phyloP scores from a whole-genome alignment of 1,140 invertebrate species.

The Melipona quadrifasciata region DNA sequence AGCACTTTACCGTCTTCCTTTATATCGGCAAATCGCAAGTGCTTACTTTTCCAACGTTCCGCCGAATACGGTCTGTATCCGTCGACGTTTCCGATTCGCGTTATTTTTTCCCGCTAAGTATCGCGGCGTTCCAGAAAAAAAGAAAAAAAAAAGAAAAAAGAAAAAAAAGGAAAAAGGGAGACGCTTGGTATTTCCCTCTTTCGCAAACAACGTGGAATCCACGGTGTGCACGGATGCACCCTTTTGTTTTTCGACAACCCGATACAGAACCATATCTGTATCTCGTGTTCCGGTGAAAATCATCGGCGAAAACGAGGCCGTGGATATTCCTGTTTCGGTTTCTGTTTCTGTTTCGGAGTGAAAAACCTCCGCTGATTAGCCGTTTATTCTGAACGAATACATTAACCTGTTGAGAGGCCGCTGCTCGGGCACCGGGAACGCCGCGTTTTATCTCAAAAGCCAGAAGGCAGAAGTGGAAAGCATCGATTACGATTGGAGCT shows the following conservation, averaged over 20 bases:
- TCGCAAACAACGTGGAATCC: neutral
- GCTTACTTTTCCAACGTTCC: neutral
- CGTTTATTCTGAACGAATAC: constrained; percentile 1
- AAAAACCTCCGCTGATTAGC: neutral
- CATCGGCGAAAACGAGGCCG: neutral
- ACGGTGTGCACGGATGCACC: neutral
- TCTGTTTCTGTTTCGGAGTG: no score
- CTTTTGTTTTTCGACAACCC: neutral
- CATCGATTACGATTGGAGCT: constrained; percentile 43
- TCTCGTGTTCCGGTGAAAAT: neutral
- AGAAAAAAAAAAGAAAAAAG: no score
- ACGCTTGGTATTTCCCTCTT: neutral
- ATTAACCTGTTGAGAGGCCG: constrained; percentile 22
- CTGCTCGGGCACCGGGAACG: neutral
- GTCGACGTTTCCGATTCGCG: neutral
- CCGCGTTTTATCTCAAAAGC: constrained; percentile 16
- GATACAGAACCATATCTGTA: neutral
- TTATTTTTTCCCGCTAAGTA: neutral
- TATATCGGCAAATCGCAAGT: neutral
- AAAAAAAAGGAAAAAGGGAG: no score
- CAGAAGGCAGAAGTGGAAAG: constrained; percentile 24
- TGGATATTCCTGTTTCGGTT: neutral
- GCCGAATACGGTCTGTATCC: no score
- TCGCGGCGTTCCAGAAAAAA: neutral
- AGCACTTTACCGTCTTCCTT: neutral